Evolutionary conservation across 2,888 invertebrate genomes (phyloP).

Genomic region (Lasioglossum marginatum): DNA sequence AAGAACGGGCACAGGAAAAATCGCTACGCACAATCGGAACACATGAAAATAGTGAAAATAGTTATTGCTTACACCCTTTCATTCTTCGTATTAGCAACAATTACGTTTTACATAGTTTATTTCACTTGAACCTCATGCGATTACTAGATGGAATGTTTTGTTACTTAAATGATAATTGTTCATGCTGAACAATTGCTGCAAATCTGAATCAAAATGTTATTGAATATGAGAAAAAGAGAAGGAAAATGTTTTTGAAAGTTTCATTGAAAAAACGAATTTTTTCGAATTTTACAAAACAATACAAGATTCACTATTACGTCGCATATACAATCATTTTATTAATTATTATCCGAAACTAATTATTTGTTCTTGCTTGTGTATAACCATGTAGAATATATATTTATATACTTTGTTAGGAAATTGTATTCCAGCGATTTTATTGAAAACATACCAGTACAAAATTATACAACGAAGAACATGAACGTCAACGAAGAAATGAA

Average conservation of each 20-base stretch:
- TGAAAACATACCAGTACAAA: conserved; percentile 21
- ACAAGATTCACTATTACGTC: conserved; percentile 9
- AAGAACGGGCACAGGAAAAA: conserved; percentile 66
- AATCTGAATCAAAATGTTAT: no score
- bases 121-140: conserved; percentile 81
- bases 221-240: neutral
- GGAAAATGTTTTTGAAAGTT: neutral
- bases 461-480: conserved; percentile 34
- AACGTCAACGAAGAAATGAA: conserved; percentile 15
- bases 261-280: neutral
- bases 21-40: conserved; percentile 80
- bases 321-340: conserved; percentile 13
- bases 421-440: conserved; percentile 14
- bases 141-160: neutral
- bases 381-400: conserved; percentile 23
- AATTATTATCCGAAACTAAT: conserved; percentile 29
- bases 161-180: neutral
- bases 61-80: conserved; percentile 87
- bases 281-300: neutral
- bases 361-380: conserved; percentile 24
- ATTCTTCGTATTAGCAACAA: conserved; percentile 85
- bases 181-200: no score
- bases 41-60: conserved; percentile 85
- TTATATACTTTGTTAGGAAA: conserved; percentile 23
- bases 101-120: conserved; percentile 86